A percentile compares a stretch with the other conserved stretches of the same genome.
phyloP scores from a whole-genome alignment of 2,113 vertebrate species.

The Antigone vipio region DNA sequence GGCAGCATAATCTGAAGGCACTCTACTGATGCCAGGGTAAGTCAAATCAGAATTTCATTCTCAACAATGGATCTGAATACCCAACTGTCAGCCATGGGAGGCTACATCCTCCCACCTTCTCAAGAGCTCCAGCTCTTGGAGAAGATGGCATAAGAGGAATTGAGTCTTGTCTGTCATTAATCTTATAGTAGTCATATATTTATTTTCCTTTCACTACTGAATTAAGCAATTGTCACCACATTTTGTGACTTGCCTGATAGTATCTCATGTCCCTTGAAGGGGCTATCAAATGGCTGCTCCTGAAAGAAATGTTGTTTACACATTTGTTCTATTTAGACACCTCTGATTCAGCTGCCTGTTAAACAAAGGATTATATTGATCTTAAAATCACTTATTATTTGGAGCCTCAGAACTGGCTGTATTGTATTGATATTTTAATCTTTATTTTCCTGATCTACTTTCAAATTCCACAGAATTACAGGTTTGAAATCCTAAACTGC shows the following conservation, averaged over 20 bases:
- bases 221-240: not conserved
- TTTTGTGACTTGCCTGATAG: not conserved
- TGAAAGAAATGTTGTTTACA: not conserved
- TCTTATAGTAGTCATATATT: not conserved
- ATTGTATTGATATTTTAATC: not conserved
- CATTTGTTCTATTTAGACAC: not conserved
- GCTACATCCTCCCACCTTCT: not conserved
- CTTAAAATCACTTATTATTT: not conserved
- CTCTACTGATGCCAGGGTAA: not conserved
- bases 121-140: not conserved
- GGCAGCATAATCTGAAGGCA: not conserved
- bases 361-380: constrained; percentile 8
- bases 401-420: not conserved
- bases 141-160: not conserved
- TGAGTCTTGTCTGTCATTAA: not conserved
- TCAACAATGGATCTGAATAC: not conserved
- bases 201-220: not conserved
- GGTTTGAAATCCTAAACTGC: not conserved
- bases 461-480: not conserved
- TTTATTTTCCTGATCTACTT: not conserved
- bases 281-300: not conserved
- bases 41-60: not conserved
- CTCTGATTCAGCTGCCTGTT: not conserved
- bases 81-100: not conserved
- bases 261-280: not conserved